Percentiles rank a stretch among this genome's conserved stretches.
These are phyloP conservation scores for Spea bombifrons DNA, from an alignment of 2,113 vertebrate species.

Conservation along the genomic window DNA sequence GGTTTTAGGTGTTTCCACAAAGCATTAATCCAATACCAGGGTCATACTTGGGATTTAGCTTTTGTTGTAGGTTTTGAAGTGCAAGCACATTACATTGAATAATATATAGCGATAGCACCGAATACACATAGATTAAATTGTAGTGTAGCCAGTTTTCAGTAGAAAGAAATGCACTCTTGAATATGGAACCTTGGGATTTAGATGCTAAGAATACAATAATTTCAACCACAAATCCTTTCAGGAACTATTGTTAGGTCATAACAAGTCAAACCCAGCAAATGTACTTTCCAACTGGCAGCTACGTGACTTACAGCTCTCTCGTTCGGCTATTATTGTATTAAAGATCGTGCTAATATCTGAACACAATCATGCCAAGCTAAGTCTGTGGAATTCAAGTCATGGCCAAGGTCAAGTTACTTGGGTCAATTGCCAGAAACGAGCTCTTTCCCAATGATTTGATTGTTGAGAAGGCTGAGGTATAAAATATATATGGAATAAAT, in stretches of 20 bases:
- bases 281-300: background rate
- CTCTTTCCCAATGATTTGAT: no score
- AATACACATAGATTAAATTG: constrained; percentile 17
- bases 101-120: constrained; percentile 2
- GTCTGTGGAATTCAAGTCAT: no score
- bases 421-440: no score
- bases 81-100: background rate
- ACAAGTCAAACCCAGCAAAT: constrained; percentile 5
- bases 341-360: no score
- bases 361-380: no score
- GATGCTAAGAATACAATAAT: constrained; percentile 11
- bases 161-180: background rate
- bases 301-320: no score
- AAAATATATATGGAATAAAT: no score
- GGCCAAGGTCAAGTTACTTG: no score
- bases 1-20: constrained; percentile 7
- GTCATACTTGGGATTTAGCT: background rate
- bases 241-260: constrained; percentile 25
- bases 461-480: no score
- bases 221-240: constrained; percentile 1
- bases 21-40: background rate
- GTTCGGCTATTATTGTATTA: no score
- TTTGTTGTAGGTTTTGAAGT: background rate
- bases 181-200: constrained; percentile 21
- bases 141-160: background rate